phyloP scores from a whole-genome alignment of 2,797 vertebrate species.

The Malacoctenus gilli region DNA sequence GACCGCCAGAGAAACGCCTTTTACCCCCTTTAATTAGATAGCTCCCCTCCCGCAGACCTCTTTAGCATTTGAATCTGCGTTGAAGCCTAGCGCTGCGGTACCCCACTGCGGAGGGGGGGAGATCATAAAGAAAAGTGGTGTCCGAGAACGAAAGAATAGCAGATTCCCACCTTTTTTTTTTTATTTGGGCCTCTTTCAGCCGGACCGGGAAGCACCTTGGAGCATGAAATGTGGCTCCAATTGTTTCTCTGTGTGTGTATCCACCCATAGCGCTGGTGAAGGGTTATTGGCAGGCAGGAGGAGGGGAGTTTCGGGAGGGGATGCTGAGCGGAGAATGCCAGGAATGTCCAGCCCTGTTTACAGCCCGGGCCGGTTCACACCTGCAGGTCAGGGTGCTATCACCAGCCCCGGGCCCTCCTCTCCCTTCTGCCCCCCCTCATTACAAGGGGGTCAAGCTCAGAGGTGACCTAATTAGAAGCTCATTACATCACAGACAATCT shows the following conservation, averaged over 20 bases:
- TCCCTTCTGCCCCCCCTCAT: conserved; percentile 79
- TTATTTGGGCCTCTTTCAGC: conserved; percentile 42
- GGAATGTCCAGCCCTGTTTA: conserved; percentile 84
- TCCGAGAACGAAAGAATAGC: conserved; percentile 59
- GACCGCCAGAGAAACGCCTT: conserved; percentile 40
- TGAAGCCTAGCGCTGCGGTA: conserved; percentile 31
- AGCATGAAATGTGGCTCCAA: conserved; percentile 80
- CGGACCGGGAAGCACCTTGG: conserved; percentile 68
- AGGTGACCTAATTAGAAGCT: conserved; percentile 97
- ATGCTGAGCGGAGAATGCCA: conserved; percentile 80
- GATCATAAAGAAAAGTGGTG: conserved; percentile 56
- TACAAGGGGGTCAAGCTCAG: conserved; percentile 93
- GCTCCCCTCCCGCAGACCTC: conserved; percentile 51
- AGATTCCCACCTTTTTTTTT: conserved; percentile 43
- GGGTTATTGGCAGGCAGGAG: conserved; percentile 77
- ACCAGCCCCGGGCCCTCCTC: conserved; percentile 75
- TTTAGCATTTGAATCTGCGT: conserved; percentile 58
- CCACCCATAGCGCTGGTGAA: conserved; percentile 67
- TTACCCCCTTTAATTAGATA: conserved; percentile 59
- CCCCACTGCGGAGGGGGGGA: conserved; percentile 44
- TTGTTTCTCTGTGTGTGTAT: conserved; percentile 76
- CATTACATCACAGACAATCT: conserved; percentile 94
- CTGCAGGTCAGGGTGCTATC: conserved; percentile 86
- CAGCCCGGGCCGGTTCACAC: conserved; percentile 81
- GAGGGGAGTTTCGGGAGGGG: conserved; percentile 74